These are phyloP conservation scores for Micropoecilia bifurca DNA, from an alignment of 2,797 vertebrate species.

Conservation along the genomic window DNA sequence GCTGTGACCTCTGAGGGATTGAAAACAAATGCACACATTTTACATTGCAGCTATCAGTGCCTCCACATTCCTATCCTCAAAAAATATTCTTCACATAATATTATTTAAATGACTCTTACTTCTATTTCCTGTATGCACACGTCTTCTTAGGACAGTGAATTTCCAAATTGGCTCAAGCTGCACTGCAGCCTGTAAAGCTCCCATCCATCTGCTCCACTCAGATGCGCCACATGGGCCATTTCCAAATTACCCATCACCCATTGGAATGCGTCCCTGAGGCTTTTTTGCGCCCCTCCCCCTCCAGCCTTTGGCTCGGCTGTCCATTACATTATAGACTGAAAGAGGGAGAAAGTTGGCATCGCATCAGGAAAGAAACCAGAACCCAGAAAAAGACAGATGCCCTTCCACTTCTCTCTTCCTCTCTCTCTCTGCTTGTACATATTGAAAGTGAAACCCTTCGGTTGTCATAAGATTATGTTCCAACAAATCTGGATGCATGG, in stretches of 20 bases:
- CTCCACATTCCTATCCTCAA: background rate
- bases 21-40: background rate
- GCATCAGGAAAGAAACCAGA: conserved; percentile 13
- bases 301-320: conserved; percentile 14
- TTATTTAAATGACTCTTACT: background rate
- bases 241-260: conserved; percentile 46
- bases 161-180: conserved; percentile 34
- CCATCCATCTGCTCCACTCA: conserved; percentile 21
- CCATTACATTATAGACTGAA: conserved; percentile 57
- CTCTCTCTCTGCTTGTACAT: background rate
- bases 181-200: conserved; percentile 23
- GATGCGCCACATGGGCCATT: conserved; percentile 31
- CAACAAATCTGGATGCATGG: background rate
- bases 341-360: conserved; percentile 31
- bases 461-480: background rate
- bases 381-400: conserved; percentile 7
- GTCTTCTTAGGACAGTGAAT: background rate
- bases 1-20: background rate
- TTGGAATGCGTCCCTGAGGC: conserved; percentile 57
- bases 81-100: background rate
- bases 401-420: background rate
- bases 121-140: background rate
- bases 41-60: background rate
- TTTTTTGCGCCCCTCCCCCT: conserved; percentile 7
- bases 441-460: background rate